Evolutionary conservation across 1,140 invertebrate genomes (phyloP).

Genomic region (Trachymyrmex septentrionalis): DNA sequence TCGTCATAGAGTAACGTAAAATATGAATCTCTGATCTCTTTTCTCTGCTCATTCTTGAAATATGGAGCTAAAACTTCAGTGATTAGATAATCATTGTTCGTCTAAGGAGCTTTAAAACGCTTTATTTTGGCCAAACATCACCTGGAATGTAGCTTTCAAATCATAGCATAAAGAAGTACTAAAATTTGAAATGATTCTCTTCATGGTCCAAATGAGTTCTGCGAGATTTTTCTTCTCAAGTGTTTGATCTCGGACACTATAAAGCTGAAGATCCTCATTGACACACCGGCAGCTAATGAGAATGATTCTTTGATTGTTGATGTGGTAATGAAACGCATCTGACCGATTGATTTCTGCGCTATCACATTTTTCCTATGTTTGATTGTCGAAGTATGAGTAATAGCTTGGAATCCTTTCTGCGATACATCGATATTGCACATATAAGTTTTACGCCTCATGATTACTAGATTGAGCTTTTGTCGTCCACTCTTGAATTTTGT

Average conservation of each 20-base stretch:
- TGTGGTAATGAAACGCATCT: not conserved
- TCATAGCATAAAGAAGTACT: not conserved
- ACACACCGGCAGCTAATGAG: not conserved
- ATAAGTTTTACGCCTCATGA: not conserved
- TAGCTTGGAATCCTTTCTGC: not conserved
- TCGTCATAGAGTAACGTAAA: conserved; percentile 17
- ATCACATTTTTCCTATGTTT: not conserved
- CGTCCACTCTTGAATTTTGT: not conserved
- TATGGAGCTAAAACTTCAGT: conserved; percentile 1
- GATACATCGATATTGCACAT: not conserved
- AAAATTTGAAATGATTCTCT: not conserved
- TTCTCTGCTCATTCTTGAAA: not conserved
- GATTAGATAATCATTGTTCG: conserved; percentile 13
- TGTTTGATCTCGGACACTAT: not conserved
- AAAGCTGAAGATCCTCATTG: not conserved
- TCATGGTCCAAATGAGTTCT: not conserved
- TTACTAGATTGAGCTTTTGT: not conserved
- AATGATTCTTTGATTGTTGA: not conserved
- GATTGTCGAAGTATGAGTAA: not conserved
- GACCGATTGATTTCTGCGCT: not conserved
- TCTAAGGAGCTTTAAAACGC: not conserved
- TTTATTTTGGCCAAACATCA: not conserved
- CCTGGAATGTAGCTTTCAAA: not conserved
- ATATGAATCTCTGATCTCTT: not conserved
- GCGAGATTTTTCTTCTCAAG: too few relatives aligned